Percentiles rank a stretch among this genome's conserved stretches.
These are phyloP conservation scores for Hippocampus barbouri DNA, from an alignment of 2,113 vertebrate genomes.

Conservation along the genomic window DNA sequence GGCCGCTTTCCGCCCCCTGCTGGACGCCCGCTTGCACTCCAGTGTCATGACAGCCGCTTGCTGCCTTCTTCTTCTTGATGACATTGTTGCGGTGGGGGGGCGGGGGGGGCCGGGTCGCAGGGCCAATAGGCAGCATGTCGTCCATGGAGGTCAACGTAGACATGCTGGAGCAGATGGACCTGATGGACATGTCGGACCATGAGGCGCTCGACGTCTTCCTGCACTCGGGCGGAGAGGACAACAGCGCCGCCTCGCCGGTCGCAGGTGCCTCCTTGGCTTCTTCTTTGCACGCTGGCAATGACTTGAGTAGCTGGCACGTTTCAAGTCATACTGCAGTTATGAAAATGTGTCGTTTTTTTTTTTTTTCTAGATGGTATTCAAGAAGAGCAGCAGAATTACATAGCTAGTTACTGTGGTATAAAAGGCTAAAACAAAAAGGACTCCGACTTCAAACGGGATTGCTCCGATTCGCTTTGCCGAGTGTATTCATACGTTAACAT, in stretches of 20 bases:
- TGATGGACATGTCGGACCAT: conserved; percentile 96
- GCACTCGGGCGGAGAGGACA: conserved; percentile 89
- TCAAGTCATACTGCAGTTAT: no score
- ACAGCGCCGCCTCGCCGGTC: conserved; percentile 75
- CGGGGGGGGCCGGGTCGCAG: conserved; percentile 55
- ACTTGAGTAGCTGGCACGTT: no score
- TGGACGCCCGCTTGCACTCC: background rate
- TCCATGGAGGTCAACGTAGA: conserved; percentile 99
- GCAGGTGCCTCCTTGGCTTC: conserved; percentile 68
- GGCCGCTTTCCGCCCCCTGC: conserved; percentile 28
- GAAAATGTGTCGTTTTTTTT: no score
- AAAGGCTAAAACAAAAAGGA: no score
- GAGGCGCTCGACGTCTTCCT: conserved; percentile 94
- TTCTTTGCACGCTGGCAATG: no score
- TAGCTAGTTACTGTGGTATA: no score
- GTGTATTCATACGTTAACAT: no score
- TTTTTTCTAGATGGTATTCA: no score
- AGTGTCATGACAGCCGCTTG: background rate
- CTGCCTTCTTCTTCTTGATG: background rate
- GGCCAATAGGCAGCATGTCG: conserved; percentile 96
- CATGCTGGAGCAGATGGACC: conserved; percentile 97
- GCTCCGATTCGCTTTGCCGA: no score
- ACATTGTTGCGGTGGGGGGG: background rate
- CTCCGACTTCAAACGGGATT: no score
- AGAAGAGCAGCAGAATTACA: no score